Base-by-base conservation (phyloP, 2,888 invertebrate genomes). In the Incurvaria masculella region DNA sequence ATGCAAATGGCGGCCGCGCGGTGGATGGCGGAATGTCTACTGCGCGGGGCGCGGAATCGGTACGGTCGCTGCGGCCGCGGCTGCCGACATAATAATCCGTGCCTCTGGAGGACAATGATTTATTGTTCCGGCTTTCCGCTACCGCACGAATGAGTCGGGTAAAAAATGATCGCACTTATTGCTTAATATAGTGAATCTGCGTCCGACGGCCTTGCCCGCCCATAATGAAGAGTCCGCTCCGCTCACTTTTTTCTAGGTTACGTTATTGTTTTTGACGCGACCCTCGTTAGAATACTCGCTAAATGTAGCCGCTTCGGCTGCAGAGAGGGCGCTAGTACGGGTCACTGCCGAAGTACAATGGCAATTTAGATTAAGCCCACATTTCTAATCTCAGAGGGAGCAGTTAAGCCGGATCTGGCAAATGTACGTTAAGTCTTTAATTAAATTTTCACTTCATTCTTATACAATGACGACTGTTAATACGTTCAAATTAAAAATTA, bases 121-220 rank as follows among this genome's bases (percentile, higher is more conserved):
- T 73, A 75, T 75, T 67, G 69, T 72, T 71, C 69, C 68, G 68
- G 70, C 74, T 73, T 70, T 69, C 66, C 64, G 68, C 66, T 69
- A 69, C 69, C 73, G 69, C 69, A 69, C 69, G 69, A 67, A 67
- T 69, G 69, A 68, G 63, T 62, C 61, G 63, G 68, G 67, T 73
- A 75, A 74, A 74, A 74, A 74, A 74, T 73, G 70, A 73, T 72
- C 70, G 64, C 65, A 65, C 72, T 74, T 73, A 74, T 74, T 74
- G 33, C 33, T 33, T 33, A 33, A 33, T 33, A 33, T 33, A 33
- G 33, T 33, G 33, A 68, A 69, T 68, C 68, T 66, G 61, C 63
- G 59, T 59, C 61, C 40, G 39, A 59, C 57, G 56, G 59, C 66
- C 65, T 63, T 63, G 63, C 64, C 59, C 58, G 61, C 57, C 60